Evolutionary conservation across 2,888 invertebrate species (phyloP), one percentile per base, ranked within the genome.

Genomic region (Dicranocentrus wangi): DNA sequence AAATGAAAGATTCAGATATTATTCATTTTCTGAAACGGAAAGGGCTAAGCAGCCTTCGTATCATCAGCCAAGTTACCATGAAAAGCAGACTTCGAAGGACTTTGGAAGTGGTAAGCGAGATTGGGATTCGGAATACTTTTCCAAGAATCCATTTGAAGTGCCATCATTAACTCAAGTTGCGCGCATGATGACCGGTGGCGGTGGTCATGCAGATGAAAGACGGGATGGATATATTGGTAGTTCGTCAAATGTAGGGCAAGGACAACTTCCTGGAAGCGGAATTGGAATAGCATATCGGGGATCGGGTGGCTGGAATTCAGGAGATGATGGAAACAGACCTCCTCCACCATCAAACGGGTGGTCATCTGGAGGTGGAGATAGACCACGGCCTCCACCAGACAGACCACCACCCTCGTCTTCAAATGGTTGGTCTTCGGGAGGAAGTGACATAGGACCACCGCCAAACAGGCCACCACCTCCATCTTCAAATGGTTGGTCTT

Each of bases 121-220:
- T 15, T 15, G 19, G 19, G 72, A 53, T 17, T 63, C 23, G n/a
- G n/a, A 32, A 17, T 78, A 60, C 55, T 51, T 70, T 17, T 79
- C 82, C 13, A 73, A 75, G 32, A 73, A 80, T 60, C 82, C 82
- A 1, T 82, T 80, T 53, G 79, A 80, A 27, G 61, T 76, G 32
- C 82, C 82, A 17, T 76, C 82, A 2, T 39, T 82, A 21, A 58
- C 63, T 0, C 23, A 43, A 2, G 63, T 82, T 28, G 82, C 79
- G n/a, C 10, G 61, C 17, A 80, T 82, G 71, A 75, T 82, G 79
- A 53, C 39, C 28, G 58, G 32, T 51, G 70, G 61, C 8, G 43
- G 47, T 2, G 23, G 23, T 15, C 19, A 61, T 25, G 28, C 27
- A 19, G 23, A 51, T 10, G 23, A 17, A 5, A 53, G 53, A 23